Conservation (phyloP, 2,797 vertebrate species). For the Varecia variegata region DNA sequence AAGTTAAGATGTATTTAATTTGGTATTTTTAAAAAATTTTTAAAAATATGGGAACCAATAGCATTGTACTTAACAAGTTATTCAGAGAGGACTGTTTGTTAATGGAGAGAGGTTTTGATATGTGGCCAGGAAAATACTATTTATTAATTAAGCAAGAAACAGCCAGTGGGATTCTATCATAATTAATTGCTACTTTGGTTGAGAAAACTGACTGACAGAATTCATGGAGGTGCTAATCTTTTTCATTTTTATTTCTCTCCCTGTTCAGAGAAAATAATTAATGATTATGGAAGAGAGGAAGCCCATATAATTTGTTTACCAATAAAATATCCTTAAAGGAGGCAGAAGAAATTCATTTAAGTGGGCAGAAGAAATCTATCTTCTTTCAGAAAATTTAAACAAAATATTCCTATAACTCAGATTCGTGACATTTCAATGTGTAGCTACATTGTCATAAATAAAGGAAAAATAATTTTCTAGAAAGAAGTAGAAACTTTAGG, state of each 20-base stretch:
- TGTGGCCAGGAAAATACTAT: constrained; percentile 20
- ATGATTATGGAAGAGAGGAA: constrained; percentile 55
- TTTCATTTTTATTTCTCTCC: neutral
- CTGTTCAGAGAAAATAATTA: constrained; percentile 40
- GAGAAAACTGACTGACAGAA: constrained; percentile 51
- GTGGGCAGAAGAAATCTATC: neutral
- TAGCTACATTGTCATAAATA: constrained; percentile 59
- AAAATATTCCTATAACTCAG: constrained; percentile 48
- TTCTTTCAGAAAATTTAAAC: neutral
- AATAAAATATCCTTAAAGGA: constrained; percentile 58
- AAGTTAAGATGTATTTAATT: constrained; percentile 14
- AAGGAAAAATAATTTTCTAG: constrained; percentile 22
- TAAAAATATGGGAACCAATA: neutral
- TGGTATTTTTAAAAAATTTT: constrained; percentile 1
- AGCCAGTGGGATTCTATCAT: constrained; percentile 41
- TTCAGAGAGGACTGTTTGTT: constrained; percentile 26
- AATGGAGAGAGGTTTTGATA: constrained; percentile 43
- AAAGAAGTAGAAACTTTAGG: neutral
- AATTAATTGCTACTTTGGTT: constrained; percentile 36
- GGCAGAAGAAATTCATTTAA: neutral
- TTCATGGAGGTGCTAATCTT: neutral
- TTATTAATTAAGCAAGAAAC: constrained; percentile 49
- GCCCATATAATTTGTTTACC: constrained; percentile 6
- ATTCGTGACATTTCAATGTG: constrained; percentile 50
- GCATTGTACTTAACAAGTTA: neutral